Evolutionary conservation across 1,140 invertebrate genomes (phyloP), one percentile per base, ranked within the genome.

Genomic region (Drosophila ambigua): DNA sequence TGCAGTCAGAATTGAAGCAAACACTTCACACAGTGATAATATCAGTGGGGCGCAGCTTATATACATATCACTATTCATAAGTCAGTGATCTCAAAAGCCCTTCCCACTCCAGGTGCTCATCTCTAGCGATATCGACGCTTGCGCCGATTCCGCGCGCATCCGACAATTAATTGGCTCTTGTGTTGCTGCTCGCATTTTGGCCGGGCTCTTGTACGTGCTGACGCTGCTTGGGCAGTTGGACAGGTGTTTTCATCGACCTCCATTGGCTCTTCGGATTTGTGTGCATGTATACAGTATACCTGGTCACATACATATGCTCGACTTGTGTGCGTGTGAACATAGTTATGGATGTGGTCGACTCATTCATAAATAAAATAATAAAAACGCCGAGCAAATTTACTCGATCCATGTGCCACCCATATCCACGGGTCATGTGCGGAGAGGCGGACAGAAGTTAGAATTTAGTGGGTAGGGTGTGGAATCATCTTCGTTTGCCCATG

Each of bases 351-450:
- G 45, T 1, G 9, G 28, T 35, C n/a, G 60, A 72, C 52, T 77
- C 76, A 84, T 84, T 84, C 76, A 84, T 84, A 85, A 84, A 79
- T 83, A 61, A 63, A 63, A 74, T 77, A 73, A 74, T 54, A 64
- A 59, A 78, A 66, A 68, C 48, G n/a, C 54, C 45, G 57, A 46
- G 45, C 41, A 41, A 64, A 77, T 63, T 57, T 49, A 20, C 39
- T 52, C 31, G 46, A 24, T 72, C 20, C 52, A 75, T 45, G 48
- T 55, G 57, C 65, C 65, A 16, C 16, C 16, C 16, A 58, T 31
- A 31, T 49, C 26, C 62, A 60, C 48, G 59, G 73, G 79, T 65
- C 79, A 64, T 82, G 68, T 67, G 62, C 60, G 43, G 48, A 48
- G 51, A 59, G 60, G 4, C 2, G 26, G 26, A 0, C 5, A 28